A percentile compares a stretch with the other conserved stretches of the same genome.
Evolutionary conservation across 2,888 invertebrate species (phyloP).

Genomic region (Electrophaes corylata): DNA sequence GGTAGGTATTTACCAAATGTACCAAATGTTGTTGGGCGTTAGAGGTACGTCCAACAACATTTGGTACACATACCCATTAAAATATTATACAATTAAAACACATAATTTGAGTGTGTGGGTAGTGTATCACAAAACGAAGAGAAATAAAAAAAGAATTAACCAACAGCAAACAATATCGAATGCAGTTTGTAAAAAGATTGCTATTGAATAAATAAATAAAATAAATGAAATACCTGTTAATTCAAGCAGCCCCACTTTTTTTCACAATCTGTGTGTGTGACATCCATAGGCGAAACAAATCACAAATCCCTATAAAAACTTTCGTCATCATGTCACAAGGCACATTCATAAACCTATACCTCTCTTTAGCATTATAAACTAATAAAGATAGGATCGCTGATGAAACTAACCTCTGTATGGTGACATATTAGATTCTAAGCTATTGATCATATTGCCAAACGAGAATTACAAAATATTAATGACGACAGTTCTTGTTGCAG

Average conservation of each 20-base stretch:
- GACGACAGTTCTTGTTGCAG: constrained; percentile 24
- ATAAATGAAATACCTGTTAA: too few relatives aligned
- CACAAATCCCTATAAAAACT: constrained; percentile 18
- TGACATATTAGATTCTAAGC: constrained; percentile 32
- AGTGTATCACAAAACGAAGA: too few relatives aligned
- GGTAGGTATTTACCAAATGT: too few relatives aligned
- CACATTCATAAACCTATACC: constrained; percentile 6
- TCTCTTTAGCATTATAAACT: constrained; percentile 18
- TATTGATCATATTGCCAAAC: constrained; percentile 34
- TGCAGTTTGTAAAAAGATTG: too few relatives aligned
- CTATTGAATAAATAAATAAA: too few relatives aligned
- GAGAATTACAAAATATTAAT: constrained; percentile 17
- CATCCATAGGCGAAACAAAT: constrained; percentile 3
- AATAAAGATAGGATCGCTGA: constrained; percentile 20
- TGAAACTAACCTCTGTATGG: constrained; percentile 28
- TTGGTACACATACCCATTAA: too few relatives aligned
- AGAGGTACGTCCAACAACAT: too few relatives aligned
- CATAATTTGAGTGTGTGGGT: too few relatives aligned
- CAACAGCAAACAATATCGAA: too few relatives aligned
- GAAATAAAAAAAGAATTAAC: too few relatives aligned
- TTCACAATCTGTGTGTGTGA: constrained; percentile 12
- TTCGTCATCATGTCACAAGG: constrained; percentile 18
- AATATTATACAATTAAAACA: too few relatives aligned
- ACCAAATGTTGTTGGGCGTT: too few relatives aligned
- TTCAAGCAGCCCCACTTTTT: neutral